Percentiles rank a stretch among this genome's conserved stretches.
phyloP scores from a whole-genome alignment of 2,113 vertebrate species.

The Aegotheles bennettii region DNA sequence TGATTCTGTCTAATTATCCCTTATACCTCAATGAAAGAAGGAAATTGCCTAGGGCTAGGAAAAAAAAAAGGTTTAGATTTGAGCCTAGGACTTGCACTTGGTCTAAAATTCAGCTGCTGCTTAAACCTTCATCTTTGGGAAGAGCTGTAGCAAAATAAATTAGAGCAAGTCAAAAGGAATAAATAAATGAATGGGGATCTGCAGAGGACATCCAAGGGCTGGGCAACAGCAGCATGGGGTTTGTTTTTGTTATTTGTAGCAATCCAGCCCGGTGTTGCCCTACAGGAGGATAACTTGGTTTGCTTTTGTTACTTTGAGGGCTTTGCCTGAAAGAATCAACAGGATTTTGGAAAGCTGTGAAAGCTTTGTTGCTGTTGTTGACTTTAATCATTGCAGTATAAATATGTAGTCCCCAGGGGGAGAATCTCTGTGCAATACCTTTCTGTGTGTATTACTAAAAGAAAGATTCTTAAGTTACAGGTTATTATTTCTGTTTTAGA shows the following conservation, averaged over 20 bases:
- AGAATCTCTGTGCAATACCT: neutral
- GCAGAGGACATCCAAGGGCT: neutral
- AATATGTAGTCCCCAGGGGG: neutral
- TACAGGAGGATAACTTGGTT: neutral
- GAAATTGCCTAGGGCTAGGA: neutral
- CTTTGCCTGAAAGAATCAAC: neutral
- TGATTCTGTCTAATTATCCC: neutral
- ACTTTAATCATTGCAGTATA: neutral
- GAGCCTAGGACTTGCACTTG: neutral
- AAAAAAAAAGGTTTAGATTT: neutral
- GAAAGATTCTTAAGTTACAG: neutral
- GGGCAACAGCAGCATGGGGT: neutral
- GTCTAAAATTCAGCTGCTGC: neutral
- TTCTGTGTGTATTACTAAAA: neutral
- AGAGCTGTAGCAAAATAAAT: neutral
- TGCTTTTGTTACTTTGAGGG: neutral
- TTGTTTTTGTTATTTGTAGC: neutral
- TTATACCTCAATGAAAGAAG: neutral
- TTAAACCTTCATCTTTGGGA: neutral
- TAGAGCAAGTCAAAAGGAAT: neutral
- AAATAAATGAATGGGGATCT: neutral
- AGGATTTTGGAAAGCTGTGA: neutral
- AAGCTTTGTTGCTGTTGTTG: neutral
- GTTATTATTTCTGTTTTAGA: slow-evolving; percentile 17
- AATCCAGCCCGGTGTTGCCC: neutral